Conservation (phyloP, 1,140 invertebrate species). For the Drosophila ironensis region DNA sequence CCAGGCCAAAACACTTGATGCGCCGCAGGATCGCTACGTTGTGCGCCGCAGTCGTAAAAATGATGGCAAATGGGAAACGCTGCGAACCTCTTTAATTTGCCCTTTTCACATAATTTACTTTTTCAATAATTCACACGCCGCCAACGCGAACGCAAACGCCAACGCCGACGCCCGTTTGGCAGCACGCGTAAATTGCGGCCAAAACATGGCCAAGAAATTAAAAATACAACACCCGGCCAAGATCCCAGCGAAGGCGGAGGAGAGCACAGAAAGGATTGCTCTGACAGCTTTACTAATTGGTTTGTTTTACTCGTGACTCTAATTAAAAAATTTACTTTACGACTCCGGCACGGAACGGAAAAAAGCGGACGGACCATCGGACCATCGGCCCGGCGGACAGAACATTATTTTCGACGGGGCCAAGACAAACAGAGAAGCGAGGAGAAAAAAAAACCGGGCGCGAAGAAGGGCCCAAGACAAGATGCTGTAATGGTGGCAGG, state of each 20-base stretch:
- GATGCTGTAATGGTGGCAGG: slow-evolving; percentile 12
- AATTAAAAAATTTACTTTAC: slow-evolving; percentile 81
- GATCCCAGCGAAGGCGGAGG: neutral
- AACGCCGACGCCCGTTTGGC: neutral
- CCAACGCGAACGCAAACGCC: neutral
- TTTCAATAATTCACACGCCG: slow-evolving; percentile 74
- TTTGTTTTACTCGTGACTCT: slow-evolving; percentile 79
- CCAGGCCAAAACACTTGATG: slow-evolving; percentile 26
- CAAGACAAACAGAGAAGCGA: slow-evolving; percentile 18
- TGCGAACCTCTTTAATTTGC: slow-evolving; percentile 51
- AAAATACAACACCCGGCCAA: slow-evolving; percentile 49
- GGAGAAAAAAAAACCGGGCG: slow-evolving; percentile 2
- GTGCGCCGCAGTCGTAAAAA: slow-evolving; percentile 18
- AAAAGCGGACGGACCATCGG: slow-evolving; percentile 30
- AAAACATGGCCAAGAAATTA: slow-evolving; percentile 72
- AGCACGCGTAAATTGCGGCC: slow-evolving; percentile 63
- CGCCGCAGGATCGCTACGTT: neutral
- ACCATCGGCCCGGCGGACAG: too few relatives aligned
- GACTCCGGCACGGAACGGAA: slow-evolving; percentile 45
- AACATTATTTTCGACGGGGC: slow-evolving; percentile 32
- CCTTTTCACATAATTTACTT: slow-evolving; percentile 71
- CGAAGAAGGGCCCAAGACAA: slow-evolving; percentile 16
- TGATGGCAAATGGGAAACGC: slow-evolving; percentile 6
- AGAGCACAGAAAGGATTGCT: slow-evolving; percentile 66
- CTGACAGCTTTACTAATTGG: slow-evolving; percentile 77